Evolutionary conservation across 1,140 invertebrate genomes (phyloP), one percentile per base, ranked within the genome.

Genomic region (Eubasilissa regina): DNA sequence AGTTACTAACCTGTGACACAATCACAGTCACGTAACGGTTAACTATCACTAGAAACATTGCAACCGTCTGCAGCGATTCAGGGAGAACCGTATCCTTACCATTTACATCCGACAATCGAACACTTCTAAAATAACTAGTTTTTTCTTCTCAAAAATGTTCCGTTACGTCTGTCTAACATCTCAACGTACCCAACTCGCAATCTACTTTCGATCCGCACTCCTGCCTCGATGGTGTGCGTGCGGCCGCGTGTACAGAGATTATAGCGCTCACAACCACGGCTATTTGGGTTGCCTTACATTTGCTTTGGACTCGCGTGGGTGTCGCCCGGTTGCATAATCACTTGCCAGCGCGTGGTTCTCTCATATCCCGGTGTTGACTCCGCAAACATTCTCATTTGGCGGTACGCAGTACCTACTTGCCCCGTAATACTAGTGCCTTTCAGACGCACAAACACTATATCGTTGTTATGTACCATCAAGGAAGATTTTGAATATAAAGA

Each of bases 211-310:
- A 58, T 21, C 55, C 55, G 55, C 55, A 58, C 55, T 58, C 17
- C 15, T n/a, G 17, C n/a, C 55, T n/a, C 7, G 13, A 21, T 64
- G 13, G 66, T 53, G 47, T 48, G 47, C 15, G 35, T 48, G 47
- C 15, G 43, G 17, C 45, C 66, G 66, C 25, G 66, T 51, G 66
- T 48, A 70, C 47, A 70, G 11, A 51, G 66, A 70, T 70, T 70
- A 53, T 19, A 45, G 47, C 66, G 13, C 35, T 51, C 47, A 70
- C 66, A 11, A 45, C 17, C 21, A 7, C n/a, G 10, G 66, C 47
- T 70, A 70, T 70, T 70, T 70, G 66, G 66, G 66, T 70, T 70
- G 66, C 47, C 66, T 70, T 70, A 70, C 47, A 70, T 70, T 70
- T 70, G 66, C 66, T 21, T 68, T 21, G 45, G 66, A 13, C 15